Conservation (phyloP, 2,888 invertebrate genomes). For the Pilophorus perplexus region DNA sequence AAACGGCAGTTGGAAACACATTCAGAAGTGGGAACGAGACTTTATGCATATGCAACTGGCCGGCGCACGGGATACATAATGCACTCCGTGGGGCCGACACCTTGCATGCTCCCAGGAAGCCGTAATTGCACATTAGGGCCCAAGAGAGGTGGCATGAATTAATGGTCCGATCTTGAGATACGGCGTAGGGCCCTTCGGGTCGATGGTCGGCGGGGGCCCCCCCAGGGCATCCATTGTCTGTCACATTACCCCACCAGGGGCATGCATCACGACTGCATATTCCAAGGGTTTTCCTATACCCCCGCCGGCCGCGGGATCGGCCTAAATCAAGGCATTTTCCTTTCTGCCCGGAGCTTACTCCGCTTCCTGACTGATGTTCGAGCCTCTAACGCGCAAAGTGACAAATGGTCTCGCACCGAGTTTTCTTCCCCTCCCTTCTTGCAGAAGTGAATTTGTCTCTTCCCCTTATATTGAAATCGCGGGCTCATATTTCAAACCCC, state of each 20-base stretch:
- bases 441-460: slow-evolving; percentile 28
- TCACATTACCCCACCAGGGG: slow-evolving; percentile 1
- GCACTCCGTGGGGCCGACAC: slow-evolving; percentile 3
- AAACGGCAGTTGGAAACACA: neutral
- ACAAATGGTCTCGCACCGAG: slow-evolving; percentile 21
- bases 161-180: slow-evolving; percentile 22
- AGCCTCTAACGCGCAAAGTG: neutral
- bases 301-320: neutral
- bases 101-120: slow-evolving; percentile 18
- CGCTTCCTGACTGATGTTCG: slow-evolving; percentile 14
- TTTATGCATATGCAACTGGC: slow-evolving; percentile 19
- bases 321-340: slow-evolving; percentile 26
- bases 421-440: neutral
- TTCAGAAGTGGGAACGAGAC: neutral
- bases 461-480: slow-evolving; percentile 22
- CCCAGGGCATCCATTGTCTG: slow-evolving; percentile 15
- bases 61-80: neutral
- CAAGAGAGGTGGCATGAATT: slow-evolving; percentile 9
- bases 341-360: neutral
- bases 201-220: neutral
- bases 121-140: slow-evolving; percentile 25
- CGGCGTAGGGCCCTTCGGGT: neutral
- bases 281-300: slow-evolving; percentile 1
- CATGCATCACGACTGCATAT: slow-evolving; percentile 20
- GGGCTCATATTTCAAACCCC: slow-evolving; percentile 19